Evolutionary conservation across 2,113 vertebrate species (phyloP).

Genomic region (Pangasianodon gigas): DNA sequence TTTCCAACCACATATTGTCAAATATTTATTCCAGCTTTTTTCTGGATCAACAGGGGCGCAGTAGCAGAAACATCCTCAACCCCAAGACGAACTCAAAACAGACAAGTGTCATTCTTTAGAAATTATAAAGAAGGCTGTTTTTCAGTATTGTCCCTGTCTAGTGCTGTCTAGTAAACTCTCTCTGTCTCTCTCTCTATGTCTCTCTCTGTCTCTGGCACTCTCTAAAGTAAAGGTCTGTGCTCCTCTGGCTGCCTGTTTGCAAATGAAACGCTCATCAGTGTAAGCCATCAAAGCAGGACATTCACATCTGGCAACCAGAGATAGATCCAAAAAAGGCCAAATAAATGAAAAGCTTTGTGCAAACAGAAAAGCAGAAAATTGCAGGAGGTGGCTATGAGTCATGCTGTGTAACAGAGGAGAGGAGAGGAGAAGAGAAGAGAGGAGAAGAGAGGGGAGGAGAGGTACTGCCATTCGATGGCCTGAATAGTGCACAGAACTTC

Average conservation of each 20-base stretch:
- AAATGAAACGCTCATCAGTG: slow-evolving; percentile 12
- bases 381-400: neutral
- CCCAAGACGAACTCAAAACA: too few species aligned
- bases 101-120: too few species aligned
- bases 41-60: too few species aligned
- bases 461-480: slow-evolving; percentile 20
- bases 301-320: slow-evolving; percentile 12
- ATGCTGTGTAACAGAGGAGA: neutral
- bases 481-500: slow-evolving; percentile 46
- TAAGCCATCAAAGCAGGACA: slow-evolving; percentile 9
- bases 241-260: slow-evolving; percentile 18
- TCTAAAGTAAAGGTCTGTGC: neutral
- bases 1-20: too few species aligned
- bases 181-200: neutral
- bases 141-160: too few species aligned
- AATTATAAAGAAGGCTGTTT: neutral
- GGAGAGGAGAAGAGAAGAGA: neutral
- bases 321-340: neutral
- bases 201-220: neutral
- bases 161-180: too few species aligned
- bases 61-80: too few species aligned
- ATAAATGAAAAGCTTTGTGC: slow-evolving; percentile 11
- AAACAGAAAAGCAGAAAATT: neutral
- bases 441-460: slow-evolving; percentile 7
- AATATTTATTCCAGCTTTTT: too few species aligned